phyloP scores from a whole-genome alignment of 2,888 invertebrate genomes.

The Reticulitermes lucifugus region DNA sequence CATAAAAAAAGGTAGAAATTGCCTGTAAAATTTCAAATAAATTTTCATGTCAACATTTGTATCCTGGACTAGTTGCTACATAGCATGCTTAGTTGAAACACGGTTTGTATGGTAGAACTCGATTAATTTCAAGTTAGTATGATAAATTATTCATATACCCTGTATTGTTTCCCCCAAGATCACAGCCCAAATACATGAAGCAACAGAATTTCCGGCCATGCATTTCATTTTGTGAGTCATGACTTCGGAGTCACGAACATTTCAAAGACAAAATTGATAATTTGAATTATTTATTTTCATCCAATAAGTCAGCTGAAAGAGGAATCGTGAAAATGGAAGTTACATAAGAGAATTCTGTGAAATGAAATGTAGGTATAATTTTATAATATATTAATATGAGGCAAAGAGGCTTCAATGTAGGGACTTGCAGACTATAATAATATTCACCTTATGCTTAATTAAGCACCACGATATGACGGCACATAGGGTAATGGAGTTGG shows the following conservation, averaged over 20 bases:
- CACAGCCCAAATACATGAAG: background rate
- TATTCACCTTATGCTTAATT: no score
- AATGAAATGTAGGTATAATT: background rate
- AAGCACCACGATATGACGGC: background rate
- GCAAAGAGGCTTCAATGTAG: no score
- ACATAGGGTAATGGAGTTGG: background rate
- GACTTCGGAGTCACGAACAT: background rate
- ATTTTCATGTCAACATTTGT: background rate
- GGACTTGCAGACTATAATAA: no score
- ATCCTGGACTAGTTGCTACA: background rate
- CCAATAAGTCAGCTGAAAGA: background rate
- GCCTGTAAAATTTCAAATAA: background rate
- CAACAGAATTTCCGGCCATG: background rate
- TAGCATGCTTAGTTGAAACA: background rate
- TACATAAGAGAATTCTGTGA: background rate
- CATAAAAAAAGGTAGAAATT: background rate
- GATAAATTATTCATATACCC: background rate
- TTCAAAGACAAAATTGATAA: background rate
- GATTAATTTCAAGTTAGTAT: background rate
- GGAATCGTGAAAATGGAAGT: background rate
- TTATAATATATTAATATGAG: background rate
- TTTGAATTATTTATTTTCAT: background rate
- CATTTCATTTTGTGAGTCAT: background rate
- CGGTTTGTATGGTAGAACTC: background rate
- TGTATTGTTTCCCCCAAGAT: background rate